phyloP scores from a whole-genome alignment of 2,888 invertebrate genomes.

The Pseudococcus viburni region DNA sequence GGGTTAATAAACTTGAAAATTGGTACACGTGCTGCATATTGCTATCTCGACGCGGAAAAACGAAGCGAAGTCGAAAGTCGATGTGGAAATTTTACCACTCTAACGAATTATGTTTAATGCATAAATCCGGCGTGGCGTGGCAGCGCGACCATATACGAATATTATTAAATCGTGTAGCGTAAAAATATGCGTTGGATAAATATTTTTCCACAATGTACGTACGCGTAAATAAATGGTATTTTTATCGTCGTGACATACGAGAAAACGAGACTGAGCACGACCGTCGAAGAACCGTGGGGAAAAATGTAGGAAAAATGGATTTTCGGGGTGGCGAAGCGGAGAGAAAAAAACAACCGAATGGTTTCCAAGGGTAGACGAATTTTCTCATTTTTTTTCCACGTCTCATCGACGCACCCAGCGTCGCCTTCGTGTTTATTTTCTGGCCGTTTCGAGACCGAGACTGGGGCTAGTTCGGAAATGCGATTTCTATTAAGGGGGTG shows the following conservation, averaged over 20 bases:
- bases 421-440: conserved; percentile 48
- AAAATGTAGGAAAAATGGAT: conserved; percentile 2
- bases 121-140: not conserved
- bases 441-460: not conserved
- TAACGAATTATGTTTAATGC: conserved; percentile 39
- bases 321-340: not conserved
- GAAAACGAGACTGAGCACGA: not conserved
- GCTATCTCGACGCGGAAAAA: not conserved
- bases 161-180: conserved; percentile 2
- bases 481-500: conserved; percentile 43
- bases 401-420: not conserved
- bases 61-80: not conserved
- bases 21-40: not conserved
- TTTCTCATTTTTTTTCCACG: conserved; percentile 38
- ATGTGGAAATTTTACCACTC: conserved; percentile 23
- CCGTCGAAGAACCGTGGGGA: not conserved
- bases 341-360: not conserved
- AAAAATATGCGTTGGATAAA: conserved; percentile 35
- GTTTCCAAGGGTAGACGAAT: not conserved
- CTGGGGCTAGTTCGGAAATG: conserved; percentile 48
- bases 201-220: conserved; percentile 30
- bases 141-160: not conserved
- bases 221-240: conserved; percentile 46
- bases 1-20: conserved; percentile 8
- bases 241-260: conserved; percentile 19